Evolutionary conservation across 2,888 invertebrate species (phyloP), one percentile per base, ranked within the genome.

Genomic region (Tholera decimalis): DNA sequence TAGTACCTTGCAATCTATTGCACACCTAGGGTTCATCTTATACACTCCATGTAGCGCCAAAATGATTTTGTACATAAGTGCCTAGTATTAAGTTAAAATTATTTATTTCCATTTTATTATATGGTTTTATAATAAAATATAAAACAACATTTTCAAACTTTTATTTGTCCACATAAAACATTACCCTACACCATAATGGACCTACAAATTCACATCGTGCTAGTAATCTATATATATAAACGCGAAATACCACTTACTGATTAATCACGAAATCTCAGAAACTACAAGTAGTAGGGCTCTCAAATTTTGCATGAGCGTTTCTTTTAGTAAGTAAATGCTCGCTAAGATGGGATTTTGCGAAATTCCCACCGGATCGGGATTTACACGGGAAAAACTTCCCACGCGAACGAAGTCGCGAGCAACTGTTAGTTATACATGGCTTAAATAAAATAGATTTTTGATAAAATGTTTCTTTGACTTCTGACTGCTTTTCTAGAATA

Each of bases 101-200:
- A 92, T 91, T 89, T 92, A 93, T 91, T 93, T 94, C 93, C 92
- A 92, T 92, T 94, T 93, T 92, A 91, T 89, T 91, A 91, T 89
- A 89, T 86, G 80, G 39, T 90, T 92, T 92, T 91, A 83, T 93
- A 94, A 92, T 93, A 93, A 94, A 93, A 91, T 78, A 79, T 77
- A 82, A 83, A 85, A 84, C 80, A 74, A 79, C 73, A 62, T 65
- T 64, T 75, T 65, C 63, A 46, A 61, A 44, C 62, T 79, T 71
- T 65, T 71, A 68, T 47, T 66, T 47, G 22, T 0, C 5, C 22
- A 11, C 2, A 26, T 28, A 13, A 1, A 15, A 51, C 13, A 13
- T 35, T 54, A n/a, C 6, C 22, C 18, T 30, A 8, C 11, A 18
- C 4, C 2, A 26, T 55, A 20, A 20, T 30, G 0, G 9, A 20